These are phyloP conservation scores for Atta cephalotes DNA, from an alignment of 1,140 invertebrate genomes.

Conservation along the genomic window DNA sequence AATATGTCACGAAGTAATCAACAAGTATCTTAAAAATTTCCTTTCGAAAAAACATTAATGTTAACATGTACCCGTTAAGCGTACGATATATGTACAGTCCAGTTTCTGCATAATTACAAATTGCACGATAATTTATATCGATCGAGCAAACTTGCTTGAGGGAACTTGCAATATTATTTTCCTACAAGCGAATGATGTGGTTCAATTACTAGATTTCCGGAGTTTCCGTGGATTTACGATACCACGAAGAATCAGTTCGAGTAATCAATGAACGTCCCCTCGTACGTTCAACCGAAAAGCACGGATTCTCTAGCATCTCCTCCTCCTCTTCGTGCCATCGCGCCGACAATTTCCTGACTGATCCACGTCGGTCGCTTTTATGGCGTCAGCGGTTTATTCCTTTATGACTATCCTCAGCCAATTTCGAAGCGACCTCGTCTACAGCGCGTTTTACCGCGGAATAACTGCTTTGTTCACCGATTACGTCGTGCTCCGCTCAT, in stretches of 20 bases:
- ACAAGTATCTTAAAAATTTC: not conserved
- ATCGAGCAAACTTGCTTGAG: conserved; percentile 14
- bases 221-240: conserved; percentile 72
- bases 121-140: conserved; percentile 46
- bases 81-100: not conserved
- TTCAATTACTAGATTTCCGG: conserved; percentile 58
- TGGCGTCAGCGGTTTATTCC: conserved; percentile 63
- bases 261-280: conserved; percentile 71
- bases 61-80: not conserved
- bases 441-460: conserved; percentile 32
- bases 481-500: conserved; percentile 41
- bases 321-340: not conserved
- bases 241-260: conserved; percentile 19
- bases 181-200: conserved; percentile 31
- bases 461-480: conserved; percentile 62
- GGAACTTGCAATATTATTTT: conserved; percentile 29
- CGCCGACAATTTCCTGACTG: conserved; percentile 61
- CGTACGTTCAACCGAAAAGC: conserved; percentile 20
- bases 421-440: conserved; percentile 57
- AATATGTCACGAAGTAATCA: too few species aligned
- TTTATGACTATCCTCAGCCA: conserved; percentile 69
- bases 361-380: conserved; percentile 71
- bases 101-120: conserved; percentile 28
- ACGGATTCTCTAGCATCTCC: conserved; percentile 24
- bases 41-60: not conserved